Percentiles rank a stretch among this genome's conserved stretches.
Conservation (phyloP, 2,113 vertebrate genomes). For the Pachycephala philippinensis region DNA sequence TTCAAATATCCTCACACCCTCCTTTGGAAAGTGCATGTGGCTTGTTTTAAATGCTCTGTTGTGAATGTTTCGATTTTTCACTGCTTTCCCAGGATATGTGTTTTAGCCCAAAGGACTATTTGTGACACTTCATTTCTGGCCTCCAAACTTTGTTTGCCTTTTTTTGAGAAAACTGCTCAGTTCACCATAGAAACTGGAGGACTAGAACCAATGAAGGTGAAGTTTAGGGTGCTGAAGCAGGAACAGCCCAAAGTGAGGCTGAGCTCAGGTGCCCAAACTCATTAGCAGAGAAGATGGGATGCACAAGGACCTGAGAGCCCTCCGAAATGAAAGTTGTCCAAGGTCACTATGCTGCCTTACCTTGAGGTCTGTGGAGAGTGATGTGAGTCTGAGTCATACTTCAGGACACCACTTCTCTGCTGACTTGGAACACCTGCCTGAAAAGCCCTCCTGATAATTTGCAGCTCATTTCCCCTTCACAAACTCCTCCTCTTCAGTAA, state of each 20-base stretch:
- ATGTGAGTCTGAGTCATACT: not conserved
- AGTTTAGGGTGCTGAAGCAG: not conserved
- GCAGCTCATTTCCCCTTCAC: not conserved
- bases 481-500: not conserved
- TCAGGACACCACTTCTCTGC: not conserved
- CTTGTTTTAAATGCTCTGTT: not conserved
- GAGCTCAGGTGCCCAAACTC: not conserved
- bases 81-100: not conserved
- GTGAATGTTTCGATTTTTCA: not conserved
- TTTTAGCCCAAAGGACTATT: not conserved
- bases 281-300: not conserved
- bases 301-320: not conserved
- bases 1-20: not conserved
- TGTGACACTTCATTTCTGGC: not conserved
- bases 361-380: not conserved
- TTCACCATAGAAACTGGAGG: not conserved
- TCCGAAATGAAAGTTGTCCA: not conserved
- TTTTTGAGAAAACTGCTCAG: not conserved
- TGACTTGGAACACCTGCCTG: not conserved
- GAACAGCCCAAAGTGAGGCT: not conserved
- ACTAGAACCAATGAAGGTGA: not conserved
- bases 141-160: not conserved
- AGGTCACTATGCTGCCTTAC: not conserved
- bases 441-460: not conserved
- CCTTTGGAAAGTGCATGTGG: not conserved